Conservation (phyloP, 2,888 invertebrate species). For the Aphidoletes aphidimyza region DNA sequence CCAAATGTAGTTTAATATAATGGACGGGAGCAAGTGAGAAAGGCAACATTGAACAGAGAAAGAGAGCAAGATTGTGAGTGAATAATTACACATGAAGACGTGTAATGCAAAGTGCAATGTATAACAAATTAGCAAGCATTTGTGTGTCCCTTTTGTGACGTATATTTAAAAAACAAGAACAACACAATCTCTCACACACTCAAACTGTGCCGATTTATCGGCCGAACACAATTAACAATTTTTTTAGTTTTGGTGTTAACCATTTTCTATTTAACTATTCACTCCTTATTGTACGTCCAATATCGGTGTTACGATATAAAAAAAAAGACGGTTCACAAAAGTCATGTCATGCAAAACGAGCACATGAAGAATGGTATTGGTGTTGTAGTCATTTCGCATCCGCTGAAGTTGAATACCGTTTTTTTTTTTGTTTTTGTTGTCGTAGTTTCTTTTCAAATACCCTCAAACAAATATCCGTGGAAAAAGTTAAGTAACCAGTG, state of each 20-base stretch:
- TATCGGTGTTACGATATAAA: not conserved
- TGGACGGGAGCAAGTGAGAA: not conserved
- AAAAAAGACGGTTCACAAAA: not conserved
- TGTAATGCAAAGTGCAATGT: constrained; percentile 46
- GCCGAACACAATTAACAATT: constrained; percentile 22
- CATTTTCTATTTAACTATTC: not conserved
- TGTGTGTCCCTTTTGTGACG: constrained; percentile 46
- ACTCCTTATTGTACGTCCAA: not conserved
- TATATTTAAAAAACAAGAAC: constrained; percentile 19
- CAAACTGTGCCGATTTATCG: not conserved
- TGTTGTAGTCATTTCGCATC: constrained; percentile 13
- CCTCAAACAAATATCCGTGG: not conserved
- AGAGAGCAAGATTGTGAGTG: not conserved
- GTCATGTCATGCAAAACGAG: not conserved
- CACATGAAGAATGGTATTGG: not conserved
- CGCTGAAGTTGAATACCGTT: not conserved
- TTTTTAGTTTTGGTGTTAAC: not conserved
- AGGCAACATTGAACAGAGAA: not conserved
- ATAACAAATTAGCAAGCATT: constrained; percentile 48
- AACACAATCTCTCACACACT: not conserved
- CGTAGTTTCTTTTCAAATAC: too few species aligned
- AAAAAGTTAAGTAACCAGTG: constrained; percentile 1
- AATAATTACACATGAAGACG: constrained; percentile 47
- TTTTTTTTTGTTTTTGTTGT: too few species aligned
- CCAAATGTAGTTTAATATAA: not conserved